Base-by-base conservation (phyloP, 2,113 vertebrate genomes). In the Manacus vitellinus region DNA sequence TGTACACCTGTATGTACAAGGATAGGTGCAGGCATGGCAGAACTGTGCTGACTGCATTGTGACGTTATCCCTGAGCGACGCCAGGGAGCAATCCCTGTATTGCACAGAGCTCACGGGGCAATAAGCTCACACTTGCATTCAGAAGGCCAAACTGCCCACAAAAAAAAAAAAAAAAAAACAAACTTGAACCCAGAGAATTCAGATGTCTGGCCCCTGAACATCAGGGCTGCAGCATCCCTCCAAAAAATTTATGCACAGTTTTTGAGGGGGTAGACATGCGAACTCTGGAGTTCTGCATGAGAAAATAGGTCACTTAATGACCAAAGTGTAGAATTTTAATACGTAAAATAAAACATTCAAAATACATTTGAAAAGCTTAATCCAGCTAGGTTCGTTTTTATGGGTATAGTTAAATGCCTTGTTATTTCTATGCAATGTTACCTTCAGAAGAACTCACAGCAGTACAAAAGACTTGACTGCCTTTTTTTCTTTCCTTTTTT, bases 141-240 rank as follows among this genome's bases (percentile, higher is more conserved):
- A 43, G 54, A 63, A 39, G 27, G 14, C 10, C n/a, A 63, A n/a
- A 33, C 25, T 23, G 25, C 10, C 14, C 10, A 52, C 20, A 41
- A 51, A 73, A 54, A 27, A 3, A 27, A 52, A 39, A 39, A 39
- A 39, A 39, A 39, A 39, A 10, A 39, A 39, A 4, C 14, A 63
- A 8, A 31, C 8, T 5, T 65, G 46, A 65, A 56, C 28, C 4
- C 28, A 43, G 28, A 17, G 28, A 16, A 8, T 13, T 55, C 12
- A 2, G 25, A 49, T 7, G 5, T 20, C 23, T 35, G 22, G 10
- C 13, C 23, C 35, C 14, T 24, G 25, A 1, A 1, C 12, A 20
- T 61, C 55, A 8, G 2, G 25, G 49, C 49, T 35, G 30, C n/a
- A 37, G 8, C 4, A 0, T 20, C 59, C 25, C 27, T 39, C 52